phyloP scores from a whole-genome alignment of 1,140 invertebrate species.

The Papilio polytes region DNA sequence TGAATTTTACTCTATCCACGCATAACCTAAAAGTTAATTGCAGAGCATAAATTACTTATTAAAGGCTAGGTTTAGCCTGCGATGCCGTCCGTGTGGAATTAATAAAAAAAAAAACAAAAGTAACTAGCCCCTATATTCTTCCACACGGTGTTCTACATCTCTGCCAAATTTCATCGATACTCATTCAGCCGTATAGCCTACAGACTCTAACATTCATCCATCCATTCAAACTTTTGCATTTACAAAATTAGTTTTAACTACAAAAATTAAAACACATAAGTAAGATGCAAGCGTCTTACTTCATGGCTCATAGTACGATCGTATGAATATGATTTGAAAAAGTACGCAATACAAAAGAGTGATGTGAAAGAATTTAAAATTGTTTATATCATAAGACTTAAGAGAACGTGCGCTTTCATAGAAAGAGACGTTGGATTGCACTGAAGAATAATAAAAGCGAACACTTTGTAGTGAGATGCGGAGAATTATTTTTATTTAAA shows the following conservation, averaged over 20 bases:
- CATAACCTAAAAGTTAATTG: not conserved
- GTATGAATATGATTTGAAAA: not conserved
- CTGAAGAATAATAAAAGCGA: not conserved
- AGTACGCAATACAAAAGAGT: not conserved
- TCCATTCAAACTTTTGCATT: no score
- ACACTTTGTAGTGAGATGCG: not conserved
- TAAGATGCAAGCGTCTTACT: no score
- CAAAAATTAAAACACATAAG: no score
- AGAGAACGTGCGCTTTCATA: not conserved
- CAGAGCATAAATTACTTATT: not conserved
- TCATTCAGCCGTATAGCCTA: no score
- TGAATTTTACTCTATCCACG: not conserved
- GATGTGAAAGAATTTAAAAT: not conserved
- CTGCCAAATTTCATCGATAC: no score
- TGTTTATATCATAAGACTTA: not conserved
- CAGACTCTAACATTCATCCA: no score
- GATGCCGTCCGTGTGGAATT: no score
- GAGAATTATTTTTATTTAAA: conserved; percentile 17
- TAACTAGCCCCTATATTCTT: no score
- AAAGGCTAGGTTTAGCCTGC: no score
- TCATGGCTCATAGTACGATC: not conserved
- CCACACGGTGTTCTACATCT: no score
- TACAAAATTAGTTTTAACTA: no score
- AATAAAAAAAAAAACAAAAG: no score
- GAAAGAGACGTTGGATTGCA: not conserved